These are phyloP conservation scores for Polydrusus cervinus DNA, from an alignment of 2,888 invertebrate species.

Conservation along the genomic window DNA sequence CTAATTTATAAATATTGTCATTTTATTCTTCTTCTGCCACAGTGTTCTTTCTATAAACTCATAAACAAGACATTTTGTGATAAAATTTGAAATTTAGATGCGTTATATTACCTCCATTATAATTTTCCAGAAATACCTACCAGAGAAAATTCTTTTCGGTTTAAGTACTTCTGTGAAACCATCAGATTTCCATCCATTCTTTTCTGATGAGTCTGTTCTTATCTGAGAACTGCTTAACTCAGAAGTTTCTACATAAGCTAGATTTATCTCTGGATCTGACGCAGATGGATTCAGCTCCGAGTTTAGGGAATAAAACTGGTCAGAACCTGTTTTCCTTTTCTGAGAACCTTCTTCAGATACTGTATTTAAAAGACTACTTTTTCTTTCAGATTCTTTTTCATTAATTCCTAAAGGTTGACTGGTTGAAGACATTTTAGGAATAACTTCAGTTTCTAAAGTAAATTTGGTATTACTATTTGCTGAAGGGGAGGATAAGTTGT, in stretches of 20 bases:
- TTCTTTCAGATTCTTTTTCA: neutral
- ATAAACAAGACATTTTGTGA: too few relatives aligned
- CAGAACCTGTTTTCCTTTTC: neutral
- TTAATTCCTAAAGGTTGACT: neutral
- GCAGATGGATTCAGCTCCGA: constrained; percentile 5
- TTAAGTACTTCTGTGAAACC: constrained; percentile 5
- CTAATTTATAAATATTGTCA: too few relatives aligned
- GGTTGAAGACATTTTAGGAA: constrained; percentile 2
- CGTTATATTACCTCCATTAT: too few relatives aligned
- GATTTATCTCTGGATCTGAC: neutral
- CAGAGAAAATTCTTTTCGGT: neutral
- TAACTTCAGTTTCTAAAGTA: neutral
- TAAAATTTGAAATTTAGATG: too few relatives aligned
- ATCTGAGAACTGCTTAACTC: neutral
- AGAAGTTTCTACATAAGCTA: neutral
- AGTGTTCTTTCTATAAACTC: too few relatives aligned
- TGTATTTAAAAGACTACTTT: neutral
- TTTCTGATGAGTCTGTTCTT: neutral
- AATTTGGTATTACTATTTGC: neutral
- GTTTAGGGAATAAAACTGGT: neutral
- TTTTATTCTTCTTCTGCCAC: too few relatives aligned
- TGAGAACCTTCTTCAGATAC: neutral
- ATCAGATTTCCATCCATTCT: neutral
- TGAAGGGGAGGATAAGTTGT: too few relatives aligned
- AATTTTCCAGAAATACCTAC: too few relatives aligned